Conservation (phyloP, 2,888 invertebrate genomes). For the Erebia epiphron region DNA sequence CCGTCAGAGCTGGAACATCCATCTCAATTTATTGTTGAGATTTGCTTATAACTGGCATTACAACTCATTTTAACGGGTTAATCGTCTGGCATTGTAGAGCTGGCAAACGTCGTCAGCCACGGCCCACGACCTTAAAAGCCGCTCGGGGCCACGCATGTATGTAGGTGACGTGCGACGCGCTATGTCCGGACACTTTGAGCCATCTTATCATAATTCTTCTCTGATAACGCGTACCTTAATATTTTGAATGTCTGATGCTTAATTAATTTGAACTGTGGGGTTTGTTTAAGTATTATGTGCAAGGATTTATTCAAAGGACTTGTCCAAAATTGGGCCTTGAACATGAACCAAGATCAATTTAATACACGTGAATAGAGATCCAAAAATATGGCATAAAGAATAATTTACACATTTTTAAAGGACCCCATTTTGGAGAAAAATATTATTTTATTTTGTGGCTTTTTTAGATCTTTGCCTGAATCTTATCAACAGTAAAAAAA, state of each 20-base stretch:
- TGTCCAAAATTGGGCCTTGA: no score
- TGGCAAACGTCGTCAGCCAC: slow-evolving; percentile 72
- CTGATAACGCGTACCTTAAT: slow-evolving; percentile 21
- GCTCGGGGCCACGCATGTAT: slow-evolving; percentile 73
- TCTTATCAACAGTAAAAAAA: no score
- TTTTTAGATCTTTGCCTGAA: no score
- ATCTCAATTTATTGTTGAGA: not conserved
- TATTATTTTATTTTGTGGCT: no score
- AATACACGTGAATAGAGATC: no score
- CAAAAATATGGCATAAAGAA: no score
- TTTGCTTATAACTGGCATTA: not conserved
- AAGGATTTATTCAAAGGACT: not conserved
- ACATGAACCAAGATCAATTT: no score
- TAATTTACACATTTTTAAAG: no score
- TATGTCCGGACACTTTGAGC: slow-evolving; percentile 33
- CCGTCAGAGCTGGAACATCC: not conserved
- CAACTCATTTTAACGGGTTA: slow-evolving; percentile 54
- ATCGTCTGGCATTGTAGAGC: slow-evolving; percentile 80
- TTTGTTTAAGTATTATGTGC: not conserved
- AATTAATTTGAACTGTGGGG: not conserved
- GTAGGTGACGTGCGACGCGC: slow-evolving; percentile 50
- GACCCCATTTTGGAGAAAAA: no score
- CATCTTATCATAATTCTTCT: slow-evolving; percentile 17
- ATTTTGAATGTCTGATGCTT: slow-evolving; percentile 4
- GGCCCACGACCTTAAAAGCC: slow-evolving; percentile 72